These are phyloP conservation scores for Drosophila kanekoi DNA, from an alignment of 2,888 invertebrate genomes.

Conservation along the genomic window DNA sequence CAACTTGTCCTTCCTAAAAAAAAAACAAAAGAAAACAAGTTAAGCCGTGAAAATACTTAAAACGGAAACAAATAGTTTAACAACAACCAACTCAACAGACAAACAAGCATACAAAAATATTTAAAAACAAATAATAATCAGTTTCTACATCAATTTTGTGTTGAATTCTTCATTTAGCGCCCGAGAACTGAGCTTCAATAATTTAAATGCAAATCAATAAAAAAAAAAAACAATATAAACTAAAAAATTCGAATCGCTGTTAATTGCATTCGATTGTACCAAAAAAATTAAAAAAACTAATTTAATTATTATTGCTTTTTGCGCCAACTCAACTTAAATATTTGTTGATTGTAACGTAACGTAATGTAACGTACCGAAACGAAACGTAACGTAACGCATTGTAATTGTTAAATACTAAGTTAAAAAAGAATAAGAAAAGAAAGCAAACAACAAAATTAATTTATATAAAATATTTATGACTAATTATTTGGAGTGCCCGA, in stretches of 20 bases:
- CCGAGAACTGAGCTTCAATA: slow-evolving; percentile 52
- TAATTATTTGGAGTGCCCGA: too few species aligned
- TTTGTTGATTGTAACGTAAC: slow-evolving; percentile 34
- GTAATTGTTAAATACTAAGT: slow-evolving; percentile 35
- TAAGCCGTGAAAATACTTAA: slow-evolving; percentile 17
- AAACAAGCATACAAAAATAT: neutral
- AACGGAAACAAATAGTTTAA: slow-evolving; percentile 4
- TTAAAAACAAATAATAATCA: neutral
- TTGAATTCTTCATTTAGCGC: slow-evolving; percentile 32
- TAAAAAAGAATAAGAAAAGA: slow-evolving; percentile 9
- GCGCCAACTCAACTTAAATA: slow-evolving; percentile 9
- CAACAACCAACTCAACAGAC: slow-evolving; percentile 1
- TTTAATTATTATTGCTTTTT: too few species aligned
- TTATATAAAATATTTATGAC: neutral
- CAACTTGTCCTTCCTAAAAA: neutral
- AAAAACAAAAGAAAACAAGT: slow-evolving; percentile 5
- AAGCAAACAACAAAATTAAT: slow-evolving; percentile 3
- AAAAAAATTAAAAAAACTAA: too few species aligned
- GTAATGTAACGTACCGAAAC: slow-evolving; percentile 26
- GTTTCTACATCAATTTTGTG: slow-evolving; percentile 10
- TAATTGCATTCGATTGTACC: slow-evolving; percentile 22
- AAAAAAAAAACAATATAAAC: neutral
- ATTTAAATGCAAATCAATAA: slow-evolving; percentile 2
- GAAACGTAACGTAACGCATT: slow-evolving; percentile 25
- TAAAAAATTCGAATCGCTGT: slow-evolving; percentile 10